Base-by-base conservation (phyloP, 1,140 invertebrate species). In the Atta colombica region DNA sequence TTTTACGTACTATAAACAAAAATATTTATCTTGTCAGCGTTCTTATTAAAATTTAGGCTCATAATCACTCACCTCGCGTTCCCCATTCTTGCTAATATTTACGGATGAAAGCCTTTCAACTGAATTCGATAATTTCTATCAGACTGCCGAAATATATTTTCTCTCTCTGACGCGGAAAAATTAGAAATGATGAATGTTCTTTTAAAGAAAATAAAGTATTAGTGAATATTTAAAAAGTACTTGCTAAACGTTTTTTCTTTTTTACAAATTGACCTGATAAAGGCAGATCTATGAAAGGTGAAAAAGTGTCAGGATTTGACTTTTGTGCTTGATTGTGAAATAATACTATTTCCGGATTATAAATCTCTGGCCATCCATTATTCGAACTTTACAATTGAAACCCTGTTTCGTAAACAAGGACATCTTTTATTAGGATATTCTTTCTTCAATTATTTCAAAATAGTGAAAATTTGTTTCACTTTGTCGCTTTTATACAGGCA, bases 71-170 rank as follows among this genome's bases (percentile, higher is more conserved):
- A 5, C 7, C 35, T 51, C 7, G 0, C 0, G 6, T 0, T 6
- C 31, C 0, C 31, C 6, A 6, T 35, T 35, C 5, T 35, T 35
- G 6, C 5, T 5, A 35, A 6, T 35, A 35, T 35, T 35, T 35
- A 35, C 5, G 8, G 25, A 51, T 31, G 28, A 80, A 91, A 90
- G 86, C 74, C 61, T 85, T 91, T 88, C 82, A 53, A 6, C 0
- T 10, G 7, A 12, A 28, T 63, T 16, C 21, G 25, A 6, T 53
- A 68, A 31, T 91, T 90, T 90, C 84, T 90, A 80, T 90, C 84
- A 78, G 72, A 78, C 8, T 12, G 4, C 25, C 88, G 58, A 90
- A 86, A 88, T 81, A 21, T 86, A 74, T 86, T 86, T 65, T 86
- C 82, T 78, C 45, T 25, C 25, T 25, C 31, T n/a, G 25, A 25